A percentile compares a stretch with the other conserved stretches of the same genome.
phyloP scores from a whole-genome alignment of 2,113 vertebrate genomes.

The Lathamus discolor region DNA sequence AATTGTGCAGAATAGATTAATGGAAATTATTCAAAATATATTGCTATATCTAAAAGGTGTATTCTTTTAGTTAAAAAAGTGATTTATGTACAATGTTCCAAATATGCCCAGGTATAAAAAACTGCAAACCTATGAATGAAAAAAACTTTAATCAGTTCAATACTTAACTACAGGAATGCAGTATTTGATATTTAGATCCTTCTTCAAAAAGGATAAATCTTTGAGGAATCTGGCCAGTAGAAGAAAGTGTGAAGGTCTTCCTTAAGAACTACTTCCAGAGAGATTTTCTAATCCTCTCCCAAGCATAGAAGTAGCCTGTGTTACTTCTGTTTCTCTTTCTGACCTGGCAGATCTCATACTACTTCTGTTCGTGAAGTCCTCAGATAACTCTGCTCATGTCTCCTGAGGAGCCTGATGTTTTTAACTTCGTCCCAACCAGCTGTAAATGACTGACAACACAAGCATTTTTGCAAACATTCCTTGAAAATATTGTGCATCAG shows the following conservation, averaged over 20 bases:
- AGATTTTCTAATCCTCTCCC: not conserved
- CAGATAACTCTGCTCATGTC: not conserved
- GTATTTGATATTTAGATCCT: not conserved
- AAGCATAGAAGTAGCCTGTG: not conserved
- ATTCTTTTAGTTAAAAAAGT: not conserved
- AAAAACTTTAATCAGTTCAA: not conserved
- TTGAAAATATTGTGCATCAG: constrained; percentile 47
- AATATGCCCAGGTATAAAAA: not conserved
- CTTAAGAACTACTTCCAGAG: not conserved
- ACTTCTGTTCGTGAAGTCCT: not conserved
- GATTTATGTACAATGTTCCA: not conserved
- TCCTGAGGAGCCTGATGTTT: not conserved
- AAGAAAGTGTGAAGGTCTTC: not conserved
- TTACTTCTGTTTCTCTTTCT: not conserved
- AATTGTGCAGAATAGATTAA: not conserved
- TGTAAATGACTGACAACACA: constrained; percentile 35
- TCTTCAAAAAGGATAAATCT: not conserved
- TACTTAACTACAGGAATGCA: not conserved
- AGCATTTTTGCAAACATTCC: constrained; percentile 39
- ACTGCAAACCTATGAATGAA: not conserved
- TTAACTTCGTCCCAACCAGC: not conserved
- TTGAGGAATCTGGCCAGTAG: not conserved
- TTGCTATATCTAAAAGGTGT: not conserved
- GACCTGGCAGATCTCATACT: not conserved
- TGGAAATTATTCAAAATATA: not conserved